Conservation (phyloP, 1,140 invertebrate species). For the Drosophila malerkotliana region DNA sequence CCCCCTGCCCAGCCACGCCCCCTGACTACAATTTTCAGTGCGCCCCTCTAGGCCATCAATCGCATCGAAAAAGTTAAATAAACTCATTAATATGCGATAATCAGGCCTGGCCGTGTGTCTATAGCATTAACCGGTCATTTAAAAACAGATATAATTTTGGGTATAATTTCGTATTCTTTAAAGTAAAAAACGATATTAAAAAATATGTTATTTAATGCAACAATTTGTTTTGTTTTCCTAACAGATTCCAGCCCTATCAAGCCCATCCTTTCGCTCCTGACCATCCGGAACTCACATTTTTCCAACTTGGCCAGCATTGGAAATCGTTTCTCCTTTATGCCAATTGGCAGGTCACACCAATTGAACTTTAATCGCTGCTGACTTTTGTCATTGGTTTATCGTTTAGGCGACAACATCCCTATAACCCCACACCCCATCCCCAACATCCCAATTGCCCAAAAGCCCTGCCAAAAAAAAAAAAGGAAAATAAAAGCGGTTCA, state of each 20-base stretch:
- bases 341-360: constrained; percentile 66
- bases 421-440: background rate
- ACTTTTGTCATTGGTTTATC: constrained; percentile 80
- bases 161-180: background rate
- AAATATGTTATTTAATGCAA: too few species aligned
- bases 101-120: constrained; percentile 26
- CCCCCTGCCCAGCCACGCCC: constrained; percentile 5
- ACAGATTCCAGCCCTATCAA: constrained; percentile 2
- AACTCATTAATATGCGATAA: constrained; percentile 71
- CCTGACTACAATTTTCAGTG: background rate
- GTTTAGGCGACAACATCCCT: constrained; percentile 67
- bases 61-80: constrained; percentile 66
- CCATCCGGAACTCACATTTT: constrained; percentile 14
- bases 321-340: constrained; percentile 49
- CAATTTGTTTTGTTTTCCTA: constrained; percentile 11
- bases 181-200: background rate
- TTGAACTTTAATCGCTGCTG: constrained; percentile 79
- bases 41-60: constrained; percentile 33
- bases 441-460: constrained; percentile 5
- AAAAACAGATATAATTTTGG: too few species aligned
- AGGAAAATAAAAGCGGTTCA: constrained; percentile 12
- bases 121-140: constrained; percentile 1
- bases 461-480: constrained; percentile 54
- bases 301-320: constrained; percentile 26
- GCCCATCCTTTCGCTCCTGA: background rate